These are phyloP conservation scores for Musca vetustissima DNA, from an alignment of 1,140 invertebrate genomes.

Conservation along the genomic window DNA sequence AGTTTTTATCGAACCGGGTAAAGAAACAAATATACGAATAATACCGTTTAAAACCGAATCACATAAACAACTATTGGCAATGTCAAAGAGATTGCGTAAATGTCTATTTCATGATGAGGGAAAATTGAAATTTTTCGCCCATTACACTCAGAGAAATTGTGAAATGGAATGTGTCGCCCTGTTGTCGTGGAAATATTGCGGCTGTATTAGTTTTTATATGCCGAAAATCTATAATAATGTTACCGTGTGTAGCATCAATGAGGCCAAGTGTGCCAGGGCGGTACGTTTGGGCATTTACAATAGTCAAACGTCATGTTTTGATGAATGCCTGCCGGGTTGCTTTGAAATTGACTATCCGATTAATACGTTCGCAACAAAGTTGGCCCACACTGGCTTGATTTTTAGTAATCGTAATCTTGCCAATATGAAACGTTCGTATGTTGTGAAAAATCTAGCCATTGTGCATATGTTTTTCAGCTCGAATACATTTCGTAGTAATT, in stretches of 20 bases:
- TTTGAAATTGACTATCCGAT: conserved; percentile 66
- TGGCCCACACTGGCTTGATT: conserved; percentile 40
- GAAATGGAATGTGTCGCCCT: conserved; percentile 72
- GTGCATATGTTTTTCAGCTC: conserved; percentile 73
- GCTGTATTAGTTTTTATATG: conserved; percentile 73
- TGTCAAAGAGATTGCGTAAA: conserved; percentile 65
- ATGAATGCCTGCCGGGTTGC: conserved; percentile 69
- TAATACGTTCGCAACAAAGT: conserved; percentile 58
- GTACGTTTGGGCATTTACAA: conserved; percentile 35
- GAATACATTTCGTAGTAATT: conserved; percentile 67
- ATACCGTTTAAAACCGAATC: conserved; percentile 67
- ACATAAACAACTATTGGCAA: conserved; percentile 58
- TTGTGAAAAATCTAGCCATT: conserved; percentile 71
- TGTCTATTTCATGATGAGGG: conserved; percentile 74
- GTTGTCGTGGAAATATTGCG: conserved; percentile 64
- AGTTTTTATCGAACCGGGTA: conserved; percentile 66
- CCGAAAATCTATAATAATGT: conserved; percentile 54
- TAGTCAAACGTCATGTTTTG: conserved; percentile 44
- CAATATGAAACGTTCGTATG: conserved; percentile 68
- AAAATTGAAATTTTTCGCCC: conserved; percentile 62
- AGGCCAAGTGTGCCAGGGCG: conserved; percentile 37
- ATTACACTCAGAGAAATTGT: conserved; percentile 61
- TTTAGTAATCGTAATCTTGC: conserved; percentile 33
- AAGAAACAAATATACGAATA: conserved; percentile 67
- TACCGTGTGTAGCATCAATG: conserved; percentile 38